Base-by-base conservation (phyloP, 2,888 invertebrate species). In the Drosophila birchii region DNA sequence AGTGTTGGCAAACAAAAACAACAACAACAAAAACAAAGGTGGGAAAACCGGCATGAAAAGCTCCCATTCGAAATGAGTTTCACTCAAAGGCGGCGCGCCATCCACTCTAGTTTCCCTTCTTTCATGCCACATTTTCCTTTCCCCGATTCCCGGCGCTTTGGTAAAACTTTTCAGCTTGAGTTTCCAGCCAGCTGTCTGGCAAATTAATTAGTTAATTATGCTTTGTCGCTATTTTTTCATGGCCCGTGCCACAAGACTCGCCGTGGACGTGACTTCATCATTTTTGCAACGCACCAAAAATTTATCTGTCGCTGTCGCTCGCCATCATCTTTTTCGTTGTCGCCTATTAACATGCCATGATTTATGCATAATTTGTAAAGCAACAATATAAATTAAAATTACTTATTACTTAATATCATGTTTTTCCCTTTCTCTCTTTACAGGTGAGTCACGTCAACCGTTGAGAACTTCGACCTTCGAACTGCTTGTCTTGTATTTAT, bases 191-290 rank as follows among this genome's bases (percentile, higher is more conserved):
- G 51, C 77, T 53, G 74, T 49, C 59, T 73, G 77, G 71, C 72
- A 76, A 79, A 86, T 84, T 81, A 84, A 86, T 86, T 86, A 81
- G 69, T 76, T 86, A 73, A 83, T 76, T 85, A 77, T 68, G 73
- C 68, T 75, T 79, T 77, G 71, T 55, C 62, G 71, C 66, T 67
- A 34, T 55, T 32, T 66, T 44, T 66, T 43, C 43, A 38, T 32
- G 59, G 72, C 79, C 82, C 80, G 79, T 85, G 84, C 45, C 74
- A 34, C 53, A 39, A 71, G 36, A 29, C 11, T 29, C 14, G 53
- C 38, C 34, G 11, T 20, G 51, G 58, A 73, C 73, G 66, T 73
- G 73, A 72, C 73, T 72, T 56, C 54, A 72, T 67, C 67, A 69
- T 47, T 54, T 45, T 44, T 29, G 64, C 61, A 61, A 44, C 64